Base-by-base conservation (phyloP, 1,140 invertebrate genomes). In the Ridgeia piscesae region DNA sequence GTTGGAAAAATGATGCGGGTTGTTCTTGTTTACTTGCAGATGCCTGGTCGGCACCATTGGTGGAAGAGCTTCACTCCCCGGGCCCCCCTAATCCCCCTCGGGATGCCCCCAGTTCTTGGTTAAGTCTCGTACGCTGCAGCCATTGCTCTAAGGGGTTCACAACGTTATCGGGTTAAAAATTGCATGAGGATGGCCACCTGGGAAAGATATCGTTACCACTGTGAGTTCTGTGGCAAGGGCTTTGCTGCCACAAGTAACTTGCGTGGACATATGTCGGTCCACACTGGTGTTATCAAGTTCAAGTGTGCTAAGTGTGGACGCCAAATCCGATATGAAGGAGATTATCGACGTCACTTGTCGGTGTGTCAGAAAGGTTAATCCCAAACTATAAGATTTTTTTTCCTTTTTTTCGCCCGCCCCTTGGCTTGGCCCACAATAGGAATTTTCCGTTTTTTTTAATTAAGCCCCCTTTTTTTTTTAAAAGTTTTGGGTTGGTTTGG, bases 241-340 rank as follows among this genome's bases (percentile, higher is more conserved):
- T 92, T 92, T 48, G 34, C 34, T 96, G 97, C 77, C 97, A 97
- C 93, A 97, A 97, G 94, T 97, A 97, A 92, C n/a, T 34, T 88
- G 33, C 33, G 77, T 14, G 50, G 77, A 34, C 91, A 92, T 42
- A n/a, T 92, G 77, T 33, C 91, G 14, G 89, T 92, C 31, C 91
- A 92, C n/a, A 89, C 91, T 33, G 91, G 77, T 33, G 96, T 97
- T 1, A 96, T 97, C 58, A 97, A 97, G 31, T 97, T 97, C 93
- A 95, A 96, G 88, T 98, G 97, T 94, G 91, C 93, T 6, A 93
- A 96, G 35, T 97, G 97, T 94, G 94, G 89, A 21, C 58, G 58
- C 14, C 11, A 77, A 31, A 77, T 77, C 58, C 58, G 58, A 21
- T 77, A 77, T 77, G 58, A 77, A 21, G 58, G 58, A 77, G 58